Percentiles rank a stretch among this genome's conserved stretches.
Evolutionary conservation across 1,140 invertebrate genomes (phyloP).

Genomic region (Ceratosolen fusciceps): DNA sequence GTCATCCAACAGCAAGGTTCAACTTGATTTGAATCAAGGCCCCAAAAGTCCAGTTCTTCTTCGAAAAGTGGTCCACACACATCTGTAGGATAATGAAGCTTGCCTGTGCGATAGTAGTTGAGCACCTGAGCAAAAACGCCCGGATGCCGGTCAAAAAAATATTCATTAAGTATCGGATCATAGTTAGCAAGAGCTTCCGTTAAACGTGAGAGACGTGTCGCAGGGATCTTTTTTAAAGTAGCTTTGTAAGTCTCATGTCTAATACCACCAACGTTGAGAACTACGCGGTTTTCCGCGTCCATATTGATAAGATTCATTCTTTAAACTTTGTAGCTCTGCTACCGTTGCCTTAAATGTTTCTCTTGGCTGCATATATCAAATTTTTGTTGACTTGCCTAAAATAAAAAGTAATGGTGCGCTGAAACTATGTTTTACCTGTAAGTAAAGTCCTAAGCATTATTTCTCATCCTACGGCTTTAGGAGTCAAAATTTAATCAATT

Average conservation of each 20-base stretch:
- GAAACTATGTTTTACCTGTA: no score
- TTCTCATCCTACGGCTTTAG: no score
- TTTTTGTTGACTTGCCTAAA: constrained; percentile 9
- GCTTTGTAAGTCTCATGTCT: constrained; percentile 97
- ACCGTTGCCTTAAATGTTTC: constrained; percentile 56
- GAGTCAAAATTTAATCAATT: no score
- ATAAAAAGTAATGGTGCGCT: no score
- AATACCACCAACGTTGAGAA: constrained; percentile 98
- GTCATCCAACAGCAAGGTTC: constrained; percentile 99
- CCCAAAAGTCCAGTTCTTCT: constrained; percentile 97
- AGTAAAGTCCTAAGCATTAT: no score
- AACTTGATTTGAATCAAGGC: constrained; percentile 92
- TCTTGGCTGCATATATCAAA: constrained; percentile 36
- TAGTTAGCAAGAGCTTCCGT: constrained; percentile 95
- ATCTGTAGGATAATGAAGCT: constrained; percentile 97
- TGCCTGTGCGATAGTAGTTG: constrained; percentile 95
- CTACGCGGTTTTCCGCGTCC: constrained; percentile 84
- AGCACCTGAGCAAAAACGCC: constrained; percentile 96
- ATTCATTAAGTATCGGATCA: constrained; percentile 96
- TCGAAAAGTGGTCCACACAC: constrained; percentile 98
- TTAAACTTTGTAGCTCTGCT: constrained; percentile 60
- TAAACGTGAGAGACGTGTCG: constrained; percentile 88
- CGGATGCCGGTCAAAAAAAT: constrained; percentile 98
- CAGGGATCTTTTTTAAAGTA: constrained; percentile 94
- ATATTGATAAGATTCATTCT: constrained; percentile 68